A percentile compares a stretch with the other conserved stretches of the same genome.
phyloP scores from a whole-genome alignment of 2,888 invertebrate genomes.

The Tetropium fuscum region DNA sequence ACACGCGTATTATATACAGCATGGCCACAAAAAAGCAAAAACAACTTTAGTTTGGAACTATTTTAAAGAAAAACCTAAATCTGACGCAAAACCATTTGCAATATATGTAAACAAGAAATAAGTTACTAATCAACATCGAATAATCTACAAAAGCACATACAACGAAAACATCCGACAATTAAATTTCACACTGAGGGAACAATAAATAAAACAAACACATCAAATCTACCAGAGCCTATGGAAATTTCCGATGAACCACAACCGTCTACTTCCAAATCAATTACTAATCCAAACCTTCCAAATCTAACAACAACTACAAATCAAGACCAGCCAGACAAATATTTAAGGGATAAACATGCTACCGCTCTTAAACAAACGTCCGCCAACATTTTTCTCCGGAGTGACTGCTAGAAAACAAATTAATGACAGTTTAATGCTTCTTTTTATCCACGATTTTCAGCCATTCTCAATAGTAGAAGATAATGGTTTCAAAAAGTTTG shows the following conservation, averaged over 20 bases:
- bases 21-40: conserved; percentile 13
- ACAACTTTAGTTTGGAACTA: conserved; percentile 20
- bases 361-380: too few species aligned
- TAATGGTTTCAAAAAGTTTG: not conserved
- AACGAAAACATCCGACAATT: conserved; percentile 4
- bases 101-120: conserved; percentile 38
- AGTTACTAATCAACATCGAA: conserved; percentile 30
- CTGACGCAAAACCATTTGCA: conserved; percentile 25
- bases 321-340: too few species aligned
- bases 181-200: not conserved
- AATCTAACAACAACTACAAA: too few species aligned
- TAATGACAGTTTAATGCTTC: conserved; percentile 5
- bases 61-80: conserved; percentile 4
- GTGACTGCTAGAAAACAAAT: too few species aligned
- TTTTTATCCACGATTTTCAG: not conserved
- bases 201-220: too few species aligned
- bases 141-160: conserved; percentile 6
- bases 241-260: too few species aligned
- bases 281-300: too few species aligned
- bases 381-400: too few species aligned
- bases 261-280: too few species aligned
- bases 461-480: not conserved
- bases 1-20: too few species aligned
- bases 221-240: too few species aligned
- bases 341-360: too few species aligned